Evolutionary conservation across 1,140 invertebrate species (phyloP), one percentile per base, ranked within the genome.

Genomic region (Coenobita brevimanus): DNA sequence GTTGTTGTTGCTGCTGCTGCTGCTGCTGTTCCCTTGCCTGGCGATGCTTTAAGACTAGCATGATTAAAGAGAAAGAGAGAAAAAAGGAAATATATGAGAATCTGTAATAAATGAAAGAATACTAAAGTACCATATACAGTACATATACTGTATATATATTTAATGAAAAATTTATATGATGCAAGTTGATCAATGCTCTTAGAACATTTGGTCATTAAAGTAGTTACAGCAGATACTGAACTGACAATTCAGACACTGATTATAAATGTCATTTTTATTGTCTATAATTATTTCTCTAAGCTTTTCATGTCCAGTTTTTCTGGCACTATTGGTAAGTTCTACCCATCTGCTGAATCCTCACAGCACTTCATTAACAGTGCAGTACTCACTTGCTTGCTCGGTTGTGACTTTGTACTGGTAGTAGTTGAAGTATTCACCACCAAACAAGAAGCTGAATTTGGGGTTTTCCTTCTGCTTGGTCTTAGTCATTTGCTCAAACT

Each of bases 401-500:
- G 96, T 96, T 62, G 95, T 96, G 83, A 99, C 97, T 95, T 98
- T 97, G 92, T 97, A 99, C 92, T 98, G 97, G 93, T 99, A 99
- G 93, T 99, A 99, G 93, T 96, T 97, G 93, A 96, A 98, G 93
- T 96, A 96, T 92, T 98, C 97, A 71, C 98, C 98, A 90, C 98
- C 98, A 94, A 98, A 99, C 50, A 99, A 94, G 93, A 99, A 99
- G 90, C 96, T 95, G 94, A 99, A 99, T 92, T 98, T 98, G 17
- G 97, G 97, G 93, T 99, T 99, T 91, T 98, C 97, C 93, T 97
- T 96, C 93, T 99, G 98, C 93, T 99, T 99, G 91, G 97, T 97
- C 94, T 99, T 99, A 69, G 98, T 99, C 95, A 99, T 99, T 92
- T 97, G 95, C 94, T 99, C 98, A 94, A 99, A 99, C 92, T 99